Base-by-base conservation (phyloP, 1,140 invertebrate species). In the Aradophagus sp. region DNA sequence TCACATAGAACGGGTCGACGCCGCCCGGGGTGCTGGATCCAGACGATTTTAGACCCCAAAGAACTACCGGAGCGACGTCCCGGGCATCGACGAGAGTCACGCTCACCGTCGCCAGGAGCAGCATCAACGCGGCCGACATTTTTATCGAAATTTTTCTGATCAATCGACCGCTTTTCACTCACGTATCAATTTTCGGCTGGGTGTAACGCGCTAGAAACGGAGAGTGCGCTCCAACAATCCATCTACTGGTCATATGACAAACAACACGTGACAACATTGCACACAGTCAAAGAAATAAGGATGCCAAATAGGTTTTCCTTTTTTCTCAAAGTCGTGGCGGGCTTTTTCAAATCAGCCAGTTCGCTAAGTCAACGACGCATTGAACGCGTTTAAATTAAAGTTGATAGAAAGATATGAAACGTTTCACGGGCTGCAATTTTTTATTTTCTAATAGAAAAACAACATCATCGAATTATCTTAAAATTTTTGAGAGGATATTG, bases 251-350 rank as follows among this genome's bases (percentile, higher is more conserved):
- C 61, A 65, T 65, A 65, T 65, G 61, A 66, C 61, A 66, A 42
- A 27, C 34, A 56, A 48, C 61, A 56, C 61, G 61, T 66, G 61
- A 66, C 48, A 53, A 38, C 61, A 55, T 55, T 38, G 50, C 55
- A 39, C 20, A 23, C 4, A 31, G 35, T 36, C 14, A n/a, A 17
- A 17, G 0, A 12, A n/a, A n/a, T n/a, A n/a, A n/a, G n/a, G n/a
- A n/a, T n/a, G n/a, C n/a, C n/a, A n/a, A n/a, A n/a, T n/a, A n/a
- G n/a, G n/a, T n/a, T n/a, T n/a, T n/a, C n/a, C n/a, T n/a, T n/a
- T n/a, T n/a, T n/a, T n/a, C n/a, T n/a, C n/a, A n/a, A n/a, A n/a
- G n/a, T n/a, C n/a, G n/a, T n/a, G n/a, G n/a, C n/a, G n/a, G n/a
- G n/a, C n/a, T n/a, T n/a, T n/a, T n/a, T n/a, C n/a, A n/a, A n/a